Conservation (phyloP, 2,888 invertebrate genomes). For the Hirudinaria manillensis region DNA sequence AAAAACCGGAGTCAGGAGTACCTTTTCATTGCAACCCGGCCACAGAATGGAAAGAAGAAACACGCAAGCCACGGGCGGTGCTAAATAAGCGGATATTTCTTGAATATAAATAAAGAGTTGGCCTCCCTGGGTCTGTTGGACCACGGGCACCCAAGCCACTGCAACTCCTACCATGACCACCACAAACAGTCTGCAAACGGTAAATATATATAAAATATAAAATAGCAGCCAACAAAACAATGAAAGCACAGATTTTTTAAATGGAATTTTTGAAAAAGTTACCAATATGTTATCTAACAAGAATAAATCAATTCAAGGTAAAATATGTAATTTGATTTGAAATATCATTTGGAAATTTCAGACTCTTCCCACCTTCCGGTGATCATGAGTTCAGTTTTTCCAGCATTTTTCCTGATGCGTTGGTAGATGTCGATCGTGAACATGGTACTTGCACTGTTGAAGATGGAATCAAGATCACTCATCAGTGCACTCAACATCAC, state of each 20-base stretch:
- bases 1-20: conserved; percentile 25
- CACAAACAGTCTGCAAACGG: conserved; percentile 40
- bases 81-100: conserved; percentile 48
- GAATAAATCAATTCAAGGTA: too few species aligned
- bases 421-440: conserved; percentile 52
- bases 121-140: conserved; percentile 48
- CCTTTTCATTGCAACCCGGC: conserved; percentile 48
- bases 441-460: conserved; percentile 56
- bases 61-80: conserved; percentile 48
- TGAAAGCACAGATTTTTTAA: too few species aligned
- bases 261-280: too few species aligned
- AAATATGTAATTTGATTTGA: background rate
- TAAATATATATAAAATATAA: background rate
- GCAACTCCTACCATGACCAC: conserved; percentile 47
- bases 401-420: conserved; percentile 52
- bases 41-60: conserved; percentile 46
- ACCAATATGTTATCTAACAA: too few species aligned
- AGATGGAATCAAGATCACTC: conserved; percentile 59
- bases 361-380: conserved; percentile 52
- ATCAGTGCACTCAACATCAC: conserved; percentile 60
- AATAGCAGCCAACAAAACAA: background rate
- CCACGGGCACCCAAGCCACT: conserved; percentile 49
- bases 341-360: background rate
- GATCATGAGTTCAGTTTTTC: conserved; percentile 53
- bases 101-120: conserved; percentile 50